Evolutionary conservation across 2,797 vertebrate genomes (phyloP).

Genomic region (Rhodeus uyekii): DNA sequence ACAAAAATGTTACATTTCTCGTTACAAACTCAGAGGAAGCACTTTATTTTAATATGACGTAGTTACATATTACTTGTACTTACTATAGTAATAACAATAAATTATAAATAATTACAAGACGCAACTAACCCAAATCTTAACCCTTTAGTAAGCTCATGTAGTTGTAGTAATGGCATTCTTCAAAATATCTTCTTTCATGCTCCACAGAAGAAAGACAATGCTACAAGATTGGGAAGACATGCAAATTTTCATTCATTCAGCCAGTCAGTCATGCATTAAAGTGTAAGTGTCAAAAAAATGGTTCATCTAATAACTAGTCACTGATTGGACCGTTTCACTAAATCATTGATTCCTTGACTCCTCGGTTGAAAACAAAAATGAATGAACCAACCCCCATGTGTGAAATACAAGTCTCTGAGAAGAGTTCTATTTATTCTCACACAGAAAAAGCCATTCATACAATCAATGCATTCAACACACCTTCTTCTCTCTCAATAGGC

Average conservation of each 20-base stretch:
- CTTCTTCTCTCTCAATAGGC: slow-evolving; percentile 34
- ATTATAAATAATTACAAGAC: background rate
- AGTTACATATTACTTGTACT: background rate
- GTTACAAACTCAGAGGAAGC: background rate
- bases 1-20: background rate
- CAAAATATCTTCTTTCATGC: too few relatives aligned
- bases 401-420: slow-evolving; percentile 47
- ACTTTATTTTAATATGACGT: background rate
- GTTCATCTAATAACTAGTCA: background rate
- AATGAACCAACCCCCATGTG: slow-evolving; percentile 36
- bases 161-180: too few relatives aligned
- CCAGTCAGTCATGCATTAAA: background rate
- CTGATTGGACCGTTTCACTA: background rate
- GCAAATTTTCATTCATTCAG: background rate
- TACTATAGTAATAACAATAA: background rate
- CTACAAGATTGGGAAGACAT: background rate
- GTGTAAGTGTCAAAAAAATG: background rate
- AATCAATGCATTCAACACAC: slow-evolving; percentile 50
- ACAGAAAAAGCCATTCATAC: slow-evolving; percentile 46
- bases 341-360: slow-evolving; percentile 6
- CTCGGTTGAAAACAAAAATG: slow-evolving; percentile 9
- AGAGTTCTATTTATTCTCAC: slow-evolving; percentile 25
- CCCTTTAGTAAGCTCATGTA: too few relatives aligned
- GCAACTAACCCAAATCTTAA: background rate
- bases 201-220: background rate